These are phyloP conservation scores for Pogoniulus pusillus DNA, from an alignment of 2,797 vertebrate genomes.

Conservation along the genomic window DNA sequence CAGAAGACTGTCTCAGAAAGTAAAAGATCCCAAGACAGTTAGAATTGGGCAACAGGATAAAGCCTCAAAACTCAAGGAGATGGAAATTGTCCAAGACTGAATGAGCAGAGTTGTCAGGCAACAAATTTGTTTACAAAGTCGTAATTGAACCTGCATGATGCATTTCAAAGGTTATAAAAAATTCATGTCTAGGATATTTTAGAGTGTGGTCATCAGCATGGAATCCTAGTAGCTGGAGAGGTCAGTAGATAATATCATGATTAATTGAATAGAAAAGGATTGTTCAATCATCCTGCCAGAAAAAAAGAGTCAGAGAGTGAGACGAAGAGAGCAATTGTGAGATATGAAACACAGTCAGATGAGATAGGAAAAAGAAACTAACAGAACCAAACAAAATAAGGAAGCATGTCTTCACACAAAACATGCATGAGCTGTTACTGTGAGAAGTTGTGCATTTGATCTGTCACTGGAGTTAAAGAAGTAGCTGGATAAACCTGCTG, in stretches of 20 bases:
- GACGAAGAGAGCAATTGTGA: background rate
- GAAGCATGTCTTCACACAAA: background rate
- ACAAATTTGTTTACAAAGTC: background rate
- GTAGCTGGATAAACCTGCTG: background rate
- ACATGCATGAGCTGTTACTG: background rate
- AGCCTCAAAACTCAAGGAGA: background rate
- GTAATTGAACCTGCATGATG: background rate
- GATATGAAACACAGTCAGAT: background rate
- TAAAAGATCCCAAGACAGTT: slow-evolving; percentile 25
- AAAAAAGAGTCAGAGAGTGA: background rate
- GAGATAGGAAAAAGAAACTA: background rate
- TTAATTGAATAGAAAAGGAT: background rate
- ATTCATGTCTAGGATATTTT: background rate
- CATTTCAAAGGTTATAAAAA: background rate
- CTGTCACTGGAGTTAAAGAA: background rate
- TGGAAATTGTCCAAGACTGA: background rate
- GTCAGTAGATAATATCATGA: background rate
- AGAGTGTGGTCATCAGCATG: background rate
- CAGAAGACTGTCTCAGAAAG: slow-evolving; percentile 41
- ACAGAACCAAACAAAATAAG: background rate
- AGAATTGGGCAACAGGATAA: slow-evolving; percentile 36
- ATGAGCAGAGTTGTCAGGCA: background rate
- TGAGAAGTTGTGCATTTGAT: background rate
- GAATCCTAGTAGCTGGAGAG: background rate
- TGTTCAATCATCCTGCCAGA: background rate